These are phyloP conservation scores for Aromia moschata DNA, from an alignment of 2,888 invertebrate genomes.

Conservation along the genomic window DNA sequence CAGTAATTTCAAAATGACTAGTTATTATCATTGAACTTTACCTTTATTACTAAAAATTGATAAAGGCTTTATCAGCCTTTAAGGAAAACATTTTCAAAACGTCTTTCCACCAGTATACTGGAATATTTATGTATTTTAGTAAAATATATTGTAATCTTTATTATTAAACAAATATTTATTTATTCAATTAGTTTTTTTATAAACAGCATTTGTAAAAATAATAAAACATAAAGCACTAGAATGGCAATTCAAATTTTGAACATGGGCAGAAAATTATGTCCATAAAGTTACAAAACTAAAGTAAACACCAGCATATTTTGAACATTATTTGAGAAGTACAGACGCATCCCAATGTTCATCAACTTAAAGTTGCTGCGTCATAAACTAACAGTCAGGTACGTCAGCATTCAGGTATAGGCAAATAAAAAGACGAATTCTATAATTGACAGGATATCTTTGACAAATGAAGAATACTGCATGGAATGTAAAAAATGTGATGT, in stretches of 20 bases:
- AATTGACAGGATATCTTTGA: constrained; percentile 39
- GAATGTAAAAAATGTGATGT: constrained; percentile 47
- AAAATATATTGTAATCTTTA: constrained; percentile 4
- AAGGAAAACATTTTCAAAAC: too few species aligned
- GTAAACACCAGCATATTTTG: too few species aligned
- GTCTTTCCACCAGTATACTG: neutral
- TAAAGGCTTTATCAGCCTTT: too few species aligned
- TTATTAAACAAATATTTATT: constrained; percentile 3
- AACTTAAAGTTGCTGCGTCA: too few species aligned
- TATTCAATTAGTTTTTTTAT: constrained; percentile 3
- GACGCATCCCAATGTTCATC: too few species aligned
- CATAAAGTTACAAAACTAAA: too few species aligned
- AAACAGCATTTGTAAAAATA: neutral
- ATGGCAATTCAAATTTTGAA: too few species aligned
- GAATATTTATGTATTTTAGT: constrained; percentile 4
- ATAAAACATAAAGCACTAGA: neutral
- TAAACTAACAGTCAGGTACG: too few species aligned
- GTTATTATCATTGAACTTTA: too few species aligned
- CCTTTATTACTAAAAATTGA: too few species aligned
- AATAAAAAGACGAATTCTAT: constrained; percentile 19
- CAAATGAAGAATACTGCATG: constrained; percentile 44
- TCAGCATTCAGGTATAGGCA: constrained; percentile 1
- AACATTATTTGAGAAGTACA: too few species aligned
- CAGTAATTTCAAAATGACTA: neutral
- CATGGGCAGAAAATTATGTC: too few species aligned